Percentiles rank a stretch among this genome's conserved stretches.
phyloP scores from a whole-genome alignment of 2,888 invertebrate genomes.

The Mesodorylaimus sp. region DNA sequence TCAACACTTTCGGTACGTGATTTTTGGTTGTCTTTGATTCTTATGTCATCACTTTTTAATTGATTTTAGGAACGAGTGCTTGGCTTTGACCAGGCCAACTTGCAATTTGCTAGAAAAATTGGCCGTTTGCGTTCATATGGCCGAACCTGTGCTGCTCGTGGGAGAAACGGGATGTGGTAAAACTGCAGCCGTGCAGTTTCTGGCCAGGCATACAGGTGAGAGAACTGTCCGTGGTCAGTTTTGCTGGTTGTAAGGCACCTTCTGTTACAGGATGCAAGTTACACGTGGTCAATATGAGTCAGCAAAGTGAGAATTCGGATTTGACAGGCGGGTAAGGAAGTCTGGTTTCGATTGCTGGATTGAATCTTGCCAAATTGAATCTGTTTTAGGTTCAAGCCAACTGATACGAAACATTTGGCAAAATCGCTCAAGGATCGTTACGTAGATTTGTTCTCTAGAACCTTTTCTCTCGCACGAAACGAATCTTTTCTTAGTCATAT shows the following conservation, averaged over 20 bases:
- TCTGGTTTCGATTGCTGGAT: background rate
- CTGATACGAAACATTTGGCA: conserved; percentile 65
- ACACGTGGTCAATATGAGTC: conserved; percentile 91
- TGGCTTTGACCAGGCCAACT: conserved; percentile 53
- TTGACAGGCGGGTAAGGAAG: conserved; percentile 56
- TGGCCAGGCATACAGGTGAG: conserved; percentile 53
- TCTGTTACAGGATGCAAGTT: conserved; percentile 48
- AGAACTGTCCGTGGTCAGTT: background rate
- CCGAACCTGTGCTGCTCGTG: conserved; percentile 77
- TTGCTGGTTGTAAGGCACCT: background rate
- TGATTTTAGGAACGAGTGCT: conserved; percentile 28
- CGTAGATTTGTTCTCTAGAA: conserved; percentile 52
- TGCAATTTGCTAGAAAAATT: conserved; percentile 56
- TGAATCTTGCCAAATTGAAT: conserved; percentile 4
- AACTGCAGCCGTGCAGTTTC: conserved; percentile 77
- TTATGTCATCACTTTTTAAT: background rate
- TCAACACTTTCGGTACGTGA: too few relatives aligned
- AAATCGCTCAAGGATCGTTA: conserved; percentile 63
- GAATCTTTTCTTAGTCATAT: conserved; percentile 60
- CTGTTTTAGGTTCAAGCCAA: conserved; percentile 55
- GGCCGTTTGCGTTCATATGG: conserved; percentile 56
- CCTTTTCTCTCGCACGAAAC: conserved; percentile 61
- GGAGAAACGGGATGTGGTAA: conserved; percentile 98
- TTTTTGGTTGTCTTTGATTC: conserved; percentile 6
- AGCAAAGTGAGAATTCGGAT: conserved; percentile 91